These are phyloP conservation scores for Callorhinus ursinus DNA, from an alignment of 2,113 vertebrate species.

Conservation along the genomic window DNA sequence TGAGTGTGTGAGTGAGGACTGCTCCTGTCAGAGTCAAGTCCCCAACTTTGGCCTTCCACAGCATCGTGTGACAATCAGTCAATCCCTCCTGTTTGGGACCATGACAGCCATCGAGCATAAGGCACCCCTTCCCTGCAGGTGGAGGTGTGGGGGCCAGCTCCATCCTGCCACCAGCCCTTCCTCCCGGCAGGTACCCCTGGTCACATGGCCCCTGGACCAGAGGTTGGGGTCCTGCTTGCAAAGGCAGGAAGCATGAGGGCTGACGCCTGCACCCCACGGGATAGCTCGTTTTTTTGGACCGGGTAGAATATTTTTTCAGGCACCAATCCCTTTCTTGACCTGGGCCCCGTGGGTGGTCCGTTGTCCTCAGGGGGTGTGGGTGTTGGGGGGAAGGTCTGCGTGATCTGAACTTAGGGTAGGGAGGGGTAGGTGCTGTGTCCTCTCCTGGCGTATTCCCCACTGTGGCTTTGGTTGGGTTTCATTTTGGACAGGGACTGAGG, in stretches of 20 bases:
- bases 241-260: neutral
- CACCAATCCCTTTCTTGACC: slow-evolving; percentile 22
- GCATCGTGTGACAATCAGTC: slow-evolving; percentile 67
- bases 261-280: neutral
- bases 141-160: neutral
- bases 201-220: neutral
- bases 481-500: neutral
- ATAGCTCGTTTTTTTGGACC: slow-evolving; percentile 60
- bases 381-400: neutral
- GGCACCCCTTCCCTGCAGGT: neutral
- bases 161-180: neutral
- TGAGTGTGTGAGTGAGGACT: neutral
- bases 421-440: neutral
- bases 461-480: neutral
- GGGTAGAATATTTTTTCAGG: slow-evolving; percentile 79
- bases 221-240: neutral
- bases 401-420: neutral
- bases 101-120: neutral
- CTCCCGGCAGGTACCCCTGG: neutral
- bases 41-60: slow-evolving; percentile 51
- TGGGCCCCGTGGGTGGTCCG: neutral
- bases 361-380: slow-evolving; percentile 40
- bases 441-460: neutral
- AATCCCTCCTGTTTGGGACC: slow-evolving; percentile 13
- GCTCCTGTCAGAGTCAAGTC: neutral